These are phyloP conservation scores for Entomobrya proxima DNA, from an alignment of 2,888 invertebrate species.

Conservation along the genomic window DNA sequence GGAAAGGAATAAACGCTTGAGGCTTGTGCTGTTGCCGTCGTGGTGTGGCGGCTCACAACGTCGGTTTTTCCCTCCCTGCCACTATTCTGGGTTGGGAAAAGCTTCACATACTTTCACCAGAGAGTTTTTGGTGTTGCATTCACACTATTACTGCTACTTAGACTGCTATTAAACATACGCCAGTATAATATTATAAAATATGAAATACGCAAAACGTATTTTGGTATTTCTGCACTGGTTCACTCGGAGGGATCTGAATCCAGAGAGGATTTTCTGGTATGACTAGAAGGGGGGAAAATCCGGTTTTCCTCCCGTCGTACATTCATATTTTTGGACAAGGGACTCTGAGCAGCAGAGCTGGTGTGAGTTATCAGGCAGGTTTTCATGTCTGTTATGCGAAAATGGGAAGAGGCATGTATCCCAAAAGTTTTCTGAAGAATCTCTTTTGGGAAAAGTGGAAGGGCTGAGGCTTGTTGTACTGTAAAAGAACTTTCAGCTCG, in stretches of 20 bases:
- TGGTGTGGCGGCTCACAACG: not conserved
- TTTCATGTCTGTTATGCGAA: too few species aligned
- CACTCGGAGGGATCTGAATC: slow-evolving; percentile 23
- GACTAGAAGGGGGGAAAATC: slow-evolving; percentile 27
- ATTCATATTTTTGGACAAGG: slow-evolving; percentile 13
- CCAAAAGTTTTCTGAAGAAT: too few species aligned
- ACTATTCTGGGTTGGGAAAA: not conserved
- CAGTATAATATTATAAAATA: too few species aligned
- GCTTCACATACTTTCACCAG: not conserved
- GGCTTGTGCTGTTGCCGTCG: not conserved
- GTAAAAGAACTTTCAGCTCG: too few species aligned
- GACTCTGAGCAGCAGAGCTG: not conserved
- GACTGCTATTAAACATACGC: too few species aligned
- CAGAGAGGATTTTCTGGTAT: slow-evolving; percentile 38
- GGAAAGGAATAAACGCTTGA: not conserved
- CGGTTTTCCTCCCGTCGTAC: not conserved
- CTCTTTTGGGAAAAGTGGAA: too few species aligned
- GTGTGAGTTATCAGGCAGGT: too few species aligned
- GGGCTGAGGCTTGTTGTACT: too few species aligned
- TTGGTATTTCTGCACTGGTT: not conserved
- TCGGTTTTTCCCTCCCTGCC: not conserved
- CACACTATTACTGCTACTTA: not conserved
- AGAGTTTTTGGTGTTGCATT: not conserved
- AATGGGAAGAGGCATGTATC: too few species aligned
- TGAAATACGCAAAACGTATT: not conserved